Base-by-base conservation (phyloP, 2,797 vertebrate genomes). In the Enteromius unitaeniatus region DNA sequence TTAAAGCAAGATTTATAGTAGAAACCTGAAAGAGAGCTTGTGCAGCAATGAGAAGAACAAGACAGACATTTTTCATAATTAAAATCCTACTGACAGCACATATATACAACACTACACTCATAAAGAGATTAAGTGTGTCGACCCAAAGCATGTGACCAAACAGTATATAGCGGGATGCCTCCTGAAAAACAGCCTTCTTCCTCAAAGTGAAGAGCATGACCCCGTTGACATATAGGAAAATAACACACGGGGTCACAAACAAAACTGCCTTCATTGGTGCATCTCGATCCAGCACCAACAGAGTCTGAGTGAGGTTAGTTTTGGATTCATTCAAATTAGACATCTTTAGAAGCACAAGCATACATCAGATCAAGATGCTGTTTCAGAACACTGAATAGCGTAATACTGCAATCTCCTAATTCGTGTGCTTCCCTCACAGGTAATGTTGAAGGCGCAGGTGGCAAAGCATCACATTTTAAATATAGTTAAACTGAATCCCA, bases 91-190 rank as follows among this genome's bases (percentile, higher is more conserved):
- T 75, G 23, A 89, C 1, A 3, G 87, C 90, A 34, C 90, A 83
- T 4, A 91, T 6, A 78, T 90, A 92, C 68, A 93, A 31, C 37
- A 91, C 0, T 40, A 89, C 62, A 0, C 74, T 5, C 7, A 86
- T 78, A 65, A 78, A 47, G 9, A 78, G 60, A 65, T 78, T 49
- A 17, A 78, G 49, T 2, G 60, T 78, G 3, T 78, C 77, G 1
- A 78, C 26, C 40, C 77, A 49, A 40, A 94, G 92, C 87, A 95
- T 85, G 72, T 94, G 91, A n/a, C 86, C 88, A 47, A 94, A 94
- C 1, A 94, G 89, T 45, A 94, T 85, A 34, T 93, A 93, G 0
- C 89, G 90, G 10, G 92, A 67, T 3, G 87, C 87, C 78, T 93
- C 91, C 67, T 85, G 79, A 7, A 93, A 86, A 4, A 84, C 7